phyloP scores from a whole-genome alignment of 2,888 invertebrate species.

The Epinotia brunnichana region DNA sequence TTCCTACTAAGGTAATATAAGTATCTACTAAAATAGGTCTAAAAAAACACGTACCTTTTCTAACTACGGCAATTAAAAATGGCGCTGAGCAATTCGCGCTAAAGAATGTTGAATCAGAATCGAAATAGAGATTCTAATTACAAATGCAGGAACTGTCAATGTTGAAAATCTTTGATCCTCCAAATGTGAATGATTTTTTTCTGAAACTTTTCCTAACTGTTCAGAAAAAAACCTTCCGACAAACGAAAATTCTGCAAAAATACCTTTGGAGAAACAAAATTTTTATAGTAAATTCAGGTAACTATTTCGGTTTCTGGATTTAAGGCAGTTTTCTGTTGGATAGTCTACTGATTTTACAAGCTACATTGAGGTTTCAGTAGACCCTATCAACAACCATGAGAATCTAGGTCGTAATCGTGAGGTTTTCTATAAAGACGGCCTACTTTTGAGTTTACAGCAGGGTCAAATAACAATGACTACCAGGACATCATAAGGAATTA shows the following conservation, averaged over 20 bases:
- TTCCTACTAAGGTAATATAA: no score
- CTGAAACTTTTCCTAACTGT: neutral
- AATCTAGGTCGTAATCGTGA: neutral
- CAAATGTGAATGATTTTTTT: neutral
- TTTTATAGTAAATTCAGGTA: neutral
- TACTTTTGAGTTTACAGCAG: constrained; percentile 11
- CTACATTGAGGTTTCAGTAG: neutral
- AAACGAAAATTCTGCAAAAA: neutral
- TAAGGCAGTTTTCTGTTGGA: neutral
- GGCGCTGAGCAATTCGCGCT: constrained; percentile 3
- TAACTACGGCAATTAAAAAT: neutral
- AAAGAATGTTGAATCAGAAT: neutral
- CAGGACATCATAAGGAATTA: constrained; percentile 8
- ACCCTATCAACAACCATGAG: neutral
- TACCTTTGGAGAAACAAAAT: neutral
- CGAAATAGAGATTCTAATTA: neutral
- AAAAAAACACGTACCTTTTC: neutral
- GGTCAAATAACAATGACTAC: neutral
- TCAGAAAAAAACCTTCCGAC: neutral
- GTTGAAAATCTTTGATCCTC: neutral
- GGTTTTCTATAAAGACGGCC: constrained; percentile 25
- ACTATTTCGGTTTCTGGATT: neutral
- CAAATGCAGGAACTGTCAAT: neutral
- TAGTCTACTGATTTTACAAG: neutral
- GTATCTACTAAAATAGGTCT: neutral